A percentile compares a stretch with the other conserved stretches of the same genome.
Evolutionary conservation across 1,140 invertebrate species (phyloP).

Genomic region (Heliconius melpomene): DNA sequence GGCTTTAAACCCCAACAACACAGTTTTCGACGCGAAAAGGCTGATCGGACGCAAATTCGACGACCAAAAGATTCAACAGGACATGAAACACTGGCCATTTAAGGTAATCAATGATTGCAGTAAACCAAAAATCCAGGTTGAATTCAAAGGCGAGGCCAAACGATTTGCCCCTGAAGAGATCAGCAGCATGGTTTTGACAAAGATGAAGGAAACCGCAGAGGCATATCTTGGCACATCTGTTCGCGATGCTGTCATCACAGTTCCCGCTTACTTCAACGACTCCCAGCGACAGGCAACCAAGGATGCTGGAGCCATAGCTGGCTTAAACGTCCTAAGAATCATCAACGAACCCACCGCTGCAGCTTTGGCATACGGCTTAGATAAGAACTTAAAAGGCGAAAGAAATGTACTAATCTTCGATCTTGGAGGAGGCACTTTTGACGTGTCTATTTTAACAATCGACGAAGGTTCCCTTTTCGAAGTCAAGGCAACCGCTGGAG

Average conservation of each 20-base stretch:
- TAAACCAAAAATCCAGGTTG: slow-evolving; percentile 87
- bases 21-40: slow-evolving; percentile 81
- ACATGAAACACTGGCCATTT: slow-evolving; percentile 90
- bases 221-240: slow-evolving; percentile 87
- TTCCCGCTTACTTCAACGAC: slow-evolving; percentile 86
- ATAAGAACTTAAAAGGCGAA: slow-evolving; percentile 89
- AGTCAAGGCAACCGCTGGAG: slow-evolving; percentile 84
- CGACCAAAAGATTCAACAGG: slow-evolving; percentile 87
- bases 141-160: slow-evolving; percentile 88
- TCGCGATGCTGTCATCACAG: slow-evolving; percentile 88
- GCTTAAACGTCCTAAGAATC: slow-evolving; percentile 86
- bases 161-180: slow-evolving; percentile 89
- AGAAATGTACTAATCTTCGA: slow-evolving; percentile 81
- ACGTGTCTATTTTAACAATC: slow-evolving; percentile 88
- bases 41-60: slow-evolving; percentile 85
- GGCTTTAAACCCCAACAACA: slow-evolving; percentile 80
- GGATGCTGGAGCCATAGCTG: slow-evolving; percentile 84
- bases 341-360: slow-evolving; percentile 89
- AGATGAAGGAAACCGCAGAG: slow-evolving; percentile 8
- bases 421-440: slow-evolving; percentile 79
- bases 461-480: slow-evolving; percentile 83
- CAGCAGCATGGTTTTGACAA: slow-evolving; percentile 84
- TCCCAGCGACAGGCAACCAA: not conserved
- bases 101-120: slow-evolving; percentile 84
- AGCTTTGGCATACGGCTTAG: slow-evolving; percentile 88